phyloP scores from a whole-genome alignment of 2,888 invertebrate genomes.

The Dynastes tityus region DNA sequence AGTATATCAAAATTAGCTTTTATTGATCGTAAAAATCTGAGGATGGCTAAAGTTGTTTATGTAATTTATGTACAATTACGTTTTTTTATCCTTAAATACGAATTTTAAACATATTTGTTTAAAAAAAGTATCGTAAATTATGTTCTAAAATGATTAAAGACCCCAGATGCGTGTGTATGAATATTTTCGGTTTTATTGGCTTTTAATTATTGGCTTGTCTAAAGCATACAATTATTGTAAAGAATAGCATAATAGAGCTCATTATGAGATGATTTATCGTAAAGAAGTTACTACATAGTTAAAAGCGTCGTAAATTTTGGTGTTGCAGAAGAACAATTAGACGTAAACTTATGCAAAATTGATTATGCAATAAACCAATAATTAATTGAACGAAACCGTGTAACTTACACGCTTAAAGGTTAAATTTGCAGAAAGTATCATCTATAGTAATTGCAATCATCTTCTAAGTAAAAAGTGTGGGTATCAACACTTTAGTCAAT shows the following conservation, averaged over 20 bases:
- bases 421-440: not conserved
- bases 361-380: not conserved
- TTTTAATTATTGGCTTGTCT: slow-evolving; percentile 22
- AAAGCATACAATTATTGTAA: slow-evolving; percentile 25
- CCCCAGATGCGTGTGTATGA: slow-evolving; percentile 16
- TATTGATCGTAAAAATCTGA: slow-evolving; percentile 36
- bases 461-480: too few relatives aligned
- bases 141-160: slow-evolving; percentile 16
- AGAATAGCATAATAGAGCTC: slow-evolving; percentile 16
- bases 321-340: slow-evolving; percentile 17
- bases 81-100: slow-evolving; percentile 26
- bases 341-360: not conserved
- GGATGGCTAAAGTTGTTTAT: slow-evolving; percentile 17
- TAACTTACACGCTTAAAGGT: not conserved
- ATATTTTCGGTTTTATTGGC: slow-evolving; percentile 29
- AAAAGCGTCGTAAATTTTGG: slow-evolving; percentile 10
- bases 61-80: slow-evolving; percentile 30
- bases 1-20: slow-evolving; percentile 38
- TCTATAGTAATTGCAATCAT: too few relatives aligned
- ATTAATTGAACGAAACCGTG: not conserved
- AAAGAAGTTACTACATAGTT: slow-evolving; percentile 8
- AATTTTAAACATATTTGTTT: slow-evolving; percentile 16
- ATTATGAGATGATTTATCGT: slow-evolving; percentile 21
- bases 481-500: too few relatives aligned
- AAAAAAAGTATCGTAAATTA: slow-evolving; percentile 24